These are phyloP conservation scores for Drosophila suboccidentalis DNA, from an alignment of 2,888 invertebrate species.

Conservation along the genomic window DNA sequence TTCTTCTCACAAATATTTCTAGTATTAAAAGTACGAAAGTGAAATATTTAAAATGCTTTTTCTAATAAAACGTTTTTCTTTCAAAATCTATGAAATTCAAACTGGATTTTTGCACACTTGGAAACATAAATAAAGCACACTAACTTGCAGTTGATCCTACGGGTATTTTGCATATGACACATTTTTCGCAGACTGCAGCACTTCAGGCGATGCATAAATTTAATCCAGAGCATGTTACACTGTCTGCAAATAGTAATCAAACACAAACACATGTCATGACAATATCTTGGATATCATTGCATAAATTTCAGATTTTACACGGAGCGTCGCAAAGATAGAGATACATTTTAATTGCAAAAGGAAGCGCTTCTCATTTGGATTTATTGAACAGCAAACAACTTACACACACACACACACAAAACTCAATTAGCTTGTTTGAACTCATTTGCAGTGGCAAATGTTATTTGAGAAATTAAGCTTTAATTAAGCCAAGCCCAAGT, in stretches of 20 bases:
- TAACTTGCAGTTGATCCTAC: conserved; percentile 3
- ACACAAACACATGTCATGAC: conserved; percentile 4
- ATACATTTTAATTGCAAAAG: conserved; percentile 37
- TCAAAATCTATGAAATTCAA: neutral
- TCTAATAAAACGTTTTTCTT: neutral
- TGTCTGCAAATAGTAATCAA: conserved; percentile 12
- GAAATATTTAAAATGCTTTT: no score
- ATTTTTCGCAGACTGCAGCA: conserved; percentile 33
- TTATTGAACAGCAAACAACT: conserved; percentile 57
- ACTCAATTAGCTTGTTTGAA: conserved; percentile 73
- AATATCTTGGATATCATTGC: conserved; percentile 8
- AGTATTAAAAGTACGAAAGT: neutral
- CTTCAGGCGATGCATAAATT: conserved; percentile 24
- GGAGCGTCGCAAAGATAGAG: conserved; percentile 8
- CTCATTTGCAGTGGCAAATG: conserved; percentile 67
- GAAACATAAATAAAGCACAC: neutral
- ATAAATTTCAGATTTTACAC: conserved; percentile 26
- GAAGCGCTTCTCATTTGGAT: conserved; percentile 25
- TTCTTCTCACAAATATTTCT: neutral
- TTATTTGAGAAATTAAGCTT: conserved; percentile 75
- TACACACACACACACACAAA: conserved; percentile 22
- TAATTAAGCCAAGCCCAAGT: conserved; percentile 74
- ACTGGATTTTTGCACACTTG: neutral
- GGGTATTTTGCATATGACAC: conserved; percentile 62
- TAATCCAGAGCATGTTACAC: conserved; percentile 18